phyloP scores from a whole-genome alignment of 2,888 invertebrate genomes.

The Epinotia ramella region DNA sequence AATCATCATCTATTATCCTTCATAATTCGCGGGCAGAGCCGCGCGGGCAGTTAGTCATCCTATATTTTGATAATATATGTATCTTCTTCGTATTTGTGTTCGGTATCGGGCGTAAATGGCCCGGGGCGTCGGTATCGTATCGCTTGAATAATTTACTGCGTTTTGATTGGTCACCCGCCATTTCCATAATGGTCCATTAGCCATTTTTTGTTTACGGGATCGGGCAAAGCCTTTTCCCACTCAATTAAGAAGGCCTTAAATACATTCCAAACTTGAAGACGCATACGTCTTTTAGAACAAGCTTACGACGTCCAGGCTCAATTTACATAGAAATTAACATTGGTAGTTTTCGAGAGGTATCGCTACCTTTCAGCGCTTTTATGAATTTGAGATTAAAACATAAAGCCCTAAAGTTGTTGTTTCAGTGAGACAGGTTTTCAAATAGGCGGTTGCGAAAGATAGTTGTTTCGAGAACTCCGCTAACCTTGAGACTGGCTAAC shows the following conservation, averaged over 20 bases:
- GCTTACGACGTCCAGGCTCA: slow-evolving; percentile 15
- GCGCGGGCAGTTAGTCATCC: neutral
- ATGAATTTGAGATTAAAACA: neutral
- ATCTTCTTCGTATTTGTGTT: slow-evolving; percentile 28
- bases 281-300: slow-evolving; percentile 22
- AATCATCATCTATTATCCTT: too few relatives aligned
- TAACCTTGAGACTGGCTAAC: slow-evolving; percentile 35
- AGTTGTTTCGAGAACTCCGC: neutral
- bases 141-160: slow-evolving; percentile 77
- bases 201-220: slow-evolving; percentile 77
- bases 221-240: slow-evolving; percentile 48
- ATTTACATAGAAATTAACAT: slow-evolving; percentile 29
- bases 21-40: too few relatives aligned
- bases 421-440: neutral
- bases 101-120: slow-evolving; percentile 49
- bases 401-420: neutral
- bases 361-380: neutral
- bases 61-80: neutral
- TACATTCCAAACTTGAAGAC: neutral
- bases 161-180: slow-evolving; percentile 79
- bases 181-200: slow-evolving; percentile 81
- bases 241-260: neutral
- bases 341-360: neutral
- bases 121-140: slow-evolving; percentile 62
- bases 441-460: slow-evolving; percentile 12